A percentile compares a stretch with the other conserved stretches of the same genome.
phyloP scores from a whole-genome alignment of 2,888 invertebrate species.

The Mylabris sibirica region DNA sequence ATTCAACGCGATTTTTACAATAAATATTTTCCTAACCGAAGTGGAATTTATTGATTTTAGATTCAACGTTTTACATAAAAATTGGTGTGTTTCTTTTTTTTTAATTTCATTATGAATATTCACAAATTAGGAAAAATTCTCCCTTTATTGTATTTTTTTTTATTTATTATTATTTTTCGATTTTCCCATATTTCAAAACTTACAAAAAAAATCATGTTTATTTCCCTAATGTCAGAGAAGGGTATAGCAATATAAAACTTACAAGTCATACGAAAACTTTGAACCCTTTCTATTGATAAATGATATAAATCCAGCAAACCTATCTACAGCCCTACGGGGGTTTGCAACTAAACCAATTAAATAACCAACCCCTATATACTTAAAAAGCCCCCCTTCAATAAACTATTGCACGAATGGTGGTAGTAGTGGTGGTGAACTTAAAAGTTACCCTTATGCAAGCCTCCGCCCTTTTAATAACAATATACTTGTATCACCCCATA shows the following conservation, averaged over 20 bases:
- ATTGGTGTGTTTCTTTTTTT: too few relatives aligned
- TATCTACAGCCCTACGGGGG: conserved; percentile 27
- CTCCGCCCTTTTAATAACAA: conserved; percentile 13
- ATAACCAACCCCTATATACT: conserved; percentile 39
- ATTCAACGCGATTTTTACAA: neutral
- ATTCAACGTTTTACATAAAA: too few relatives aligned
- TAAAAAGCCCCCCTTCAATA: neutral
- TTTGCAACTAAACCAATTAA: conserved; percentile 48
- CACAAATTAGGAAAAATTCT: too few relatives aligned
- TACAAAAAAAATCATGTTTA: neutral
- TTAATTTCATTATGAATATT: too few relatives aligned
- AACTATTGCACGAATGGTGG: conserved; percentile 1
- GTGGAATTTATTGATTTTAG: neutral
- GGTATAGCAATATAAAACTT: neutral
- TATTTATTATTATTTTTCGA: too few relatives aligned
- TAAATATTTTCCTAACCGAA: neutral
- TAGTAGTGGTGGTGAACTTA: neutral
- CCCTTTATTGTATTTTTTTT: too few relatives aligned
- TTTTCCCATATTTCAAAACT: neutral
- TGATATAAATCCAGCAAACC: neutral
- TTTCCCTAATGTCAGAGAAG: neutral
- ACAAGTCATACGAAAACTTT: neutral
- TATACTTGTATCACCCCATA: neutral
- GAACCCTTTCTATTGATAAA: neutral
- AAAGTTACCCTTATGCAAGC: neutral